Percentiles rank a stretch among this genome's conserved stretches.
Evolutionary conservation across 2,797 vertebrate genomes (phyloP).

Genomic region (Enteromius radiatus): DNA sequence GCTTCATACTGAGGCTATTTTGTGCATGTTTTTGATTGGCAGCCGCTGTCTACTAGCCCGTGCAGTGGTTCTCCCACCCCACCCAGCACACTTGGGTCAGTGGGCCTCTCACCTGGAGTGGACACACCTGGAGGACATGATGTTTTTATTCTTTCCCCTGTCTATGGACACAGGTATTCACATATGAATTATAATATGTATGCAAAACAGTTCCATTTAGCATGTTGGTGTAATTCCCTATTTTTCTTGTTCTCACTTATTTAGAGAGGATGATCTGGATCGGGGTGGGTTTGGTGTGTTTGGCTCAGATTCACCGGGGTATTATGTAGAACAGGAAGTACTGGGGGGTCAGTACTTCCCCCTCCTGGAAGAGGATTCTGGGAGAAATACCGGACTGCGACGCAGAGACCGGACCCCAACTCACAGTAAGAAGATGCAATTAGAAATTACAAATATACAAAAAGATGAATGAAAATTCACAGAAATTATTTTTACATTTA

Average conservation of each 20-base stretch:
- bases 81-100: slow-evolving; percentile 74
- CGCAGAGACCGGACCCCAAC: slow-evolving; percentile 90
- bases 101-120: slow-evolving; percentile 74
- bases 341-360: slow-evolving; percentile 87
- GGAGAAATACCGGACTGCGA: slow-evolving; percentile 83
- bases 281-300: slow-evolving; percentile 87
- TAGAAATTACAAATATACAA: background rate
- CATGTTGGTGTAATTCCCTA: slow-evolving; percentile 63
- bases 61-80: slow-evolving; percentile 76
- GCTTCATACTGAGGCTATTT: background rate
- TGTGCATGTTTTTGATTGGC: slow-evolving; percentile 38
- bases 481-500: background rate
- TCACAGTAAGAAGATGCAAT: slow-evolving; percentile 77
- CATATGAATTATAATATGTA: background rate
- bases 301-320: slow-evolving; percentile 87
- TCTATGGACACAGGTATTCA: slow-evolving; percentile 79
- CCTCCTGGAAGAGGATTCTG: slow-evolving; percentile 84
- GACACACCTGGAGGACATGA: slow-evolving; percentile 79
- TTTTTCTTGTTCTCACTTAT: slow-evolving; percentile 55
- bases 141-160: slow-evolving; percentile 81
- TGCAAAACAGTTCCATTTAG: background rate
- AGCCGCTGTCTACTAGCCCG: slow-evolving; percentile 80
- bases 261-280: slow-evolving; percentile 71
- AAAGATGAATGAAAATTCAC: background rate
- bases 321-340: slow-evolving; percentile 86